phyloP scores from a whole-genome alignment of 64 coral and sea anemone species.

The Anthopleura sola region DNA sequence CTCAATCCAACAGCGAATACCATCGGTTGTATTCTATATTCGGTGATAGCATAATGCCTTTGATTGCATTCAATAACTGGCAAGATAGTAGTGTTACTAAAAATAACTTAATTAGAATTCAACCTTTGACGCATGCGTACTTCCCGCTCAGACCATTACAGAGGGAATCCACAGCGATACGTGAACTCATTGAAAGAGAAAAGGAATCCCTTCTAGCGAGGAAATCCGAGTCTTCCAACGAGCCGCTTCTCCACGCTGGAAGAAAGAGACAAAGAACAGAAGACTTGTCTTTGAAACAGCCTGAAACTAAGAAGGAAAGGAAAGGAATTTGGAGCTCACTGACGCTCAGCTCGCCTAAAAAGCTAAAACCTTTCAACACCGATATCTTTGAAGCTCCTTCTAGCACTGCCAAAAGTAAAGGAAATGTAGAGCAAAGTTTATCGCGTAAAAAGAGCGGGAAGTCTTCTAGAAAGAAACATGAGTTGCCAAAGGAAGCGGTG shows the following conservation, averaged over 20 bases:
- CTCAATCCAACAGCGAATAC: slow-evolving; percentile 63
- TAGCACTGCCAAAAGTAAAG: background rate
- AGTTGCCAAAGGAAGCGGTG: background rate
- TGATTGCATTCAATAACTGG: slow-evolving; percentile 86
- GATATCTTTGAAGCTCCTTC: background rate
- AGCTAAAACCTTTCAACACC: background rate
- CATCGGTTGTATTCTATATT: slow-evolving; percentile 79
- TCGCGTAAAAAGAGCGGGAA: slow-evolving; percentile 13
- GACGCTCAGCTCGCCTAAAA: background rate
- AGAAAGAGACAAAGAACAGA: background rate
- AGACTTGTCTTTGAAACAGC: background rate
- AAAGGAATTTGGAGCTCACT: background rate
- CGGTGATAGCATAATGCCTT: slow-evolving; percentile 77
- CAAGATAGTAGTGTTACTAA: slow-evolving; percentile 76
- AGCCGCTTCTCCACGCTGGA: slow-evolving; percentile 2
- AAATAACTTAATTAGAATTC: slow-evolving; percentile 69
- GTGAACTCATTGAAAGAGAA: slow-evolving; percentile 58
- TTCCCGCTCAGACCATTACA: slow-evolving; percentile 74
- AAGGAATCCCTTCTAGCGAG: background rate
- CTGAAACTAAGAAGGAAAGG: background rate
- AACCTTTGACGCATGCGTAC: slow-evolving; percentile 90
- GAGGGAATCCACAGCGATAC: slow-evolving; percentile 52
- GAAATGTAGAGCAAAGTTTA: background rate
- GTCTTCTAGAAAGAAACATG: background rate
- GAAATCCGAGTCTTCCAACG: background rate